Evolutionary conservation across 2,888 invertebrate species (phyloP).

Genomic region (Panopea generosa): DNA sequence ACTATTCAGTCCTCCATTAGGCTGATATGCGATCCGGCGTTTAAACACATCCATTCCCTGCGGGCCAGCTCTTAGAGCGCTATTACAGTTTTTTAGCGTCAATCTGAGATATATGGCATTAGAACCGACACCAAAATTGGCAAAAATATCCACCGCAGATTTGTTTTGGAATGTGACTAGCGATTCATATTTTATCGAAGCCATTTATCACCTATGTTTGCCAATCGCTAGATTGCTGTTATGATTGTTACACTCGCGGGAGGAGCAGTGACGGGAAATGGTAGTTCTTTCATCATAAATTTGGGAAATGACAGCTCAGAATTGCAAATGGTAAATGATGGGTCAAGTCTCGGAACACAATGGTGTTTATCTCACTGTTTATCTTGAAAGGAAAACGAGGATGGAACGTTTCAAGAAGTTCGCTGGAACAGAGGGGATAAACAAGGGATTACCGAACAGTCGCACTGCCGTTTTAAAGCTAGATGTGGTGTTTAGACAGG

Average conservation of each 20-base stretch:
- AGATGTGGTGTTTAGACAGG: too few species aligned
- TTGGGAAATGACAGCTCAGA: constrained; percentile 62
- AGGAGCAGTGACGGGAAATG: constrained; percentile 52
- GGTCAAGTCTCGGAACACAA: constrained; percentile 55
- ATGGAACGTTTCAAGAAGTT: constrained; percentile 20
- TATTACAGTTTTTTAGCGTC: constrained; percentile 16
- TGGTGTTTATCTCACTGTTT: constrained; percentile 55
- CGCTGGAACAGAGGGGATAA: constrained; percentile 15
- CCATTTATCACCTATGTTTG: constrained; percentile 62
- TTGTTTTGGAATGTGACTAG: constrained; percentile 47
- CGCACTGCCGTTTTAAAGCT: too few species aligned
- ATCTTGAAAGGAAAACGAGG: constrained; percentile 53
- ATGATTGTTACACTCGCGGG: constrained; percentile 52
- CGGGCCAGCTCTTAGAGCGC: constrained; percentile 40
- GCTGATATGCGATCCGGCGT: constrained; percentile 50
- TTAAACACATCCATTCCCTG: constrained; percentile 51
- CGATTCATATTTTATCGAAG: constrained; percentile 55
- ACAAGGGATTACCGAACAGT: not conserved
- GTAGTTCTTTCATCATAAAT: constrained; percentile 67
- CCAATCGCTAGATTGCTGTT: constrained; percentile 48
- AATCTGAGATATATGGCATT: constrained; percentile 39
- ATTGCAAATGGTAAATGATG: constrained; percentile 67
- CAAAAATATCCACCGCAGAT: constrained; percentile 52
- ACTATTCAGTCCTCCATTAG: constrained; percentile 57
- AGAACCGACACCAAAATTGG: constrained; percentile 54